phyloP scores from a whole-genome alignment of 2,797 vertebrate genomes.

The Poeciliopsis paucimaculata region DNA sequence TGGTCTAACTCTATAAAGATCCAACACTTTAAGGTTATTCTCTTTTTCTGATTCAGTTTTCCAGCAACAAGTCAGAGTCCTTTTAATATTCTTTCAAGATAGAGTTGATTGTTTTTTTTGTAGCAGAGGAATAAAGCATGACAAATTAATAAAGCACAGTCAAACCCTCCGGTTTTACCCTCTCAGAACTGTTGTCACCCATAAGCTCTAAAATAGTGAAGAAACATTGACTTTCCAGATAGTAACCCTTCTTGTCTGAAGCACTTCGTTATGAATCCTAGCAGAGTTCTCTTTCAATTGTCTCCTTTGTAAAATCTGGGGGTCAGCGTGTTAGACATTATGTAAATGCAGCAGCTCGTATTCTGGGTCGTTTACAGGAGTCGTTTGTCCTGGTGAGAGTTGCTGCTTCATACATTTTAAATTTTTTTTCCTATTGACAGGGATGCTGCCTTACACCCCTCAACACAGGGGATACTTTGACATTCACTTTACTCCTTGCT shows the following conservation, averaged over 20 bases:
- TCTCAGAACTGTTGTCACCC: background rate
- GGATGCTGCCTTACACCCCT: background rate
- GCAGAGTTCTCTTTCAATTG: background rate
- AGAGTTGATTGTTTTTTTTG: background rate
- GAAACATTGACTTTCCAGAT: background rate
- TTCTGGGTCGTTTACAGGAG: background rate
- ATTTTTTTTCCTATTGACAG: no score
- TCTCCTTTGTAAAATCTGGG: background rate
- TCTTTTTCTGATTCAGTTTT: background rate
- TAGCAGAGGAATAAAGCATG: background rate
- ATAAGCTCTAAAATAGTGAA: background rate
- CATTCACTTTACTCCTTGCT: background rate
- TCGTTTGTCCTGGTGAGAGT: background rate
- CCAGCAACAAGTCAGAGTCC: background rate
- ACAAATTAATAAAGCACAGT: background rate
- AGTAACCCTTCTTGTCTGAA: background rate
- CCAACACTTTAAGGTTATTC: background rate
- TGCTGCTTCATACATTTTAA: background rate
- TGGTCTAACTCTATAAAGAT: background rate
- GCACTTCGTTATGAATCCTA: background rate
- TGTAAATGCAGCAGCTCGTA: background rate
- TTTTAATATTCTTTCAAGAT: background rate
- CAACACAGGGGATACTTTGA: background rate
- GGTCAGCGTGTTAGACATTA: background rate
- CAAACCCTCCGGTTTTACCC: background rate